These are phyloP conservation scores for Amiota minor DNA, from an alignment of 2,888 invertebrate species.

Conservation along the genomic window DNA sequence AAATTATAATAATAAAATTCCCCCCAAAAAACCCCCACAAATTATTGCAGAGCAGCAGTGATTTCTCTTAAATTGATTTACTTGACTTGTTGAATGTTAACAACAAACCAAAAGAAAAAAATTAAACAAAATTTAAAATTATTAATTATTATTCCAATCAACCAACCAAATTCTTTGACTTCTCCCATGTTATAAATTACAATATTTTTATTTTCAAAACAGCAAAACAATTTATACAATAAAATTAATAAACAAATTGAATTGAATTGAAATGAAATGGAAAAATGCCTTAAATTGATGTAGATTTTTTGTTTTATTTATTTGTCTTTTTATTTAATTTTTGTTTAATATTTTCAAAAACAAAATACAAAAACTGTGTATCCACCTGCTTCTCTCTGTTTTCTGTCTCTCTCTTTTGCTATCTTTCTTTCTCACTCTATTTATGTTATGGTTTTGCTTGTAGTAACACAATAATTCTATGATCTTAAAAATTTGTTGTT, in stretches of 20 bases:
- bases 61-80: slow-evolving; percentile 52
- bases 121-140: slow-evolving; percentile 23
- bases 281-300: neutral
- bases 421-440: neutral
- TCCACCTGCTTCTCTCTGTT: too few species aligned
- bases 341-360: slow-evolving; percentile 1
- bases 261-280: too few species aligned
- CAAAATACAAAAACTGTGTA: neutral
- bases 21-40: slow-evolving; percentile 1
- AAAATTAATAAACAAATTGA: neutral
- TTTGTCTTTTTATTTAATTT: slow-evolving; percentile 25
- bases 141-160: too few species aligned
- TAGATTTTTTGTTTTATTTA: slow-evolving; percentile 38
- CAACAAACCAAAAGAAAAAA: slow-evolving; percentile 30
- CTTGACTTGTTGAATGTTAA: neutral
- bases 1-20: slow-evolving; percentile 4
- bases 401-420: neutral
- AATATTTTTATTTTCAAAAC: slow-evolving; percentile 22
- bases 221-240: slow-evolving; percentile 7
- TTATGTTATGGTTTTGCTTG: too few species aligned
- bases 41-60: slow-evolving; percentile 51
- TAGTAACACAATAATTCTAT: too few species aligned
- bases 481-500: too few species aligned
- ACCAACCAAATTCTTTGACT: neutral
- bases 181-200: slow-evolving; percentile 11